These are phyloP conservation scores for Anomalospiza imberbis DNA, from an alignment of 2,797 vertebrate species.

Conservation along the genomic window DNA sequence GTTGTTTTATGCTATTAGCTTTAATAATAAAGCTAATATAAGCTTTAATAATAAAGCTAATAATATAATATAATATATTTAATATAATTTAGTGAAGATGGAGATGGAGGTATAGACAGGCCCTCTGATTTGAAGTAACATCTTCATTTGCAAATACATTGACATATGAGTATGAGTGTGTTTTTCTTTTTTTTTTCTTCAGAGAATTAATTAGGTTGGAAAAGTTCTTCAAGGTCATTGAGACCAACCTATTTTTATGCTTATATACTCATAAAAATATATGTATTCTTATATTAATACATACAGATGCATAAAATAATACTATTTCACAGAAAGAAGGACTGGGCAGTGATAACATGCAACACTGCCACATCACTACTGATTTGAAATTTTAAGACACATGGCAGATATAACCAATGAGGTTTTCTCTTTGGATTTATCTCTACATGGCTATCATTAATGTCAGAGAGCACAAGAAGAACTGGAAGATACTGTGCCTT, in stretches of 20 bases:
- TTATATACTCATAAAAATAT: background rate
- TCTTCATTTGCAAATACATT: background rate
- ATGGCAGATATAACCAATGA: rapidly evolving
- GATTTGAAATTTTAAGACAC: background rate
- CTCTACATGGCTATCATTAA: rapidly evolving
- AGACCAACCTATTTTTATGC: background rate
- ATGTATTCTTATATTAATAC: rapidly evolving
- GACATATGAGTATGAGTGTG: rapidly evolving
- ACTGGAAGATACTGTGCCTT: background rate
- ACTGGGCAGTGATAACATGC: rapidly evolving
- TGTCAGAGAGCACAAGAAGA: background rate
- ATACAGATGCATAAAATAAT: background rate
- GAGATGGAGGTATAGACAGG: background rate
- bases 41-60: too few species aligned
- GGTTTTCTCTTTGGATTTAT: background rate
- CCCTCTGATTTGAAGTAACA: rapidly evolving
- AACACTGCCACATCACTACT: background rate
- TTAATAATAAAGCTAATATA: too few species aligned
- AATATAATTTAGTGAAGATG: background rate
- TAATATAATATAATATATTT: too few species aligned
- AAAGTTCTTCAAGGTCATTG: background rate
- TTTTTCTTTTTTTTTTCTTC: background rate
- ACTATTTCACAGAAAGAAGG: background rate
- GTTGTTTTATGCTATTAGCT: background rate
- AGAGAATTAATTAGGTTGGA: background rate